phyloP scores from a whole-genome alignment of 2,797 vertebrate genomes.

The Enteromius anoplus region DNA sequence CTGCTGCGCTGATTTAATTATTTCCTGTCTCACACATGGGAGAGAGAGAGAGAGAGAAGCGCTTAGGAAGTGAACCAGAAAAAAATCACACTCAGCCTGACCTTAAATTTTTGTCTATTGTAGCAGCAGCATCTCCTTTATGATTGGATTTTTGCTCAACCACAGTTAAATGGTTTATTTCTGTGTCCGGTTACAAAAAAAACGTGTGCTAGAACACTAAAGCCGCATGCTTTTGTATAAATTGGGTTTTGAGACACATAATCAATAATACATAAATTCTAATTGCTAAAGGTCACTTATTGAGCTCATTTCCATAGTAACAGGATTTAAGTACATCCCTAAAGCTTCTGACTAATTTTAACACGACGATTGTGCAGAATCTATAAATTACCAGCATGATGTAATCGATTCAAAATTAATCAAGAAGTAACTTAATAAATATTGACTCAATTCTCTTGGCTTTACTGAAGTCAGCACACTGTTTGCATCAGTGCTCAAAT shows the following conservation, averaged over 20 bases:
- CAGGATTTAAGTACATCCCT: slow-evolving; percentile 6
- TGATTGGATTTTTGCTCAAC: neutral
- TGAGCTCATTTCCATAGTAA: slow-evolving; percentile 22
- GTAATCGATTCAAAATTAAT: neutral
- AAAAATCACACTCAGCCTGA: slow-evolving; percentile 27
- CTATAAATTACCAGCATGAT: slow-evolving; percentile 13
- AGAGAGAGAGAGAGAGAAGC: neutral
- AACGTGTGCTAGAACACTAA: neutral
- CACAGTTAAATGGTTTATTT: slow-evolving; percentile 2
- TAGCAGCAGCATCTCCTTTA: slow-evolving; percentile 22
- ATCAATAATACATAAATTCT: slow-evolving; percentile 45
- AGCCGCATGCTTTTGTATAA: neutral
- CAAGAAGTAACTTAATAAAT: neutral
- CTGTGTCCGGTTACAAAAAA: neutral
- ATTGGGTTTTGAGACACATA: slow-evolving; percentile 18
- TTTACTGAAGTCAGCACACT: neutral
- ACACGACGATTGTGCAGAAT: slow-evolving; percentile 3
- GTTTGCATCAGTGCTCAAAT: neutral
- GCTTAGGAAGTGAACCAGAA: slow-evolving; percentile 42
- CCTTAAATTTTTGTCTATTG: slow-evolving; percentile 35
- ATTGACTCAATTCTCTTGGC: neutral
- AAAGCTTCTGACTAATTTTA: slow-evolving; percentile 22
- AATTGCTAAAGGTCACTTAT: slow-evolving; percentile 25
- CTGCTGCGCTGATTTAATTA: slow-evolving; percentile 49
- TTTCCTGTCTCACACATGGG: slow-evolving; percentile 29